phyloP scores from a whole-genome alignment of 2,888 invertebrate genomes.

The Lymantria dispar region DNA sequence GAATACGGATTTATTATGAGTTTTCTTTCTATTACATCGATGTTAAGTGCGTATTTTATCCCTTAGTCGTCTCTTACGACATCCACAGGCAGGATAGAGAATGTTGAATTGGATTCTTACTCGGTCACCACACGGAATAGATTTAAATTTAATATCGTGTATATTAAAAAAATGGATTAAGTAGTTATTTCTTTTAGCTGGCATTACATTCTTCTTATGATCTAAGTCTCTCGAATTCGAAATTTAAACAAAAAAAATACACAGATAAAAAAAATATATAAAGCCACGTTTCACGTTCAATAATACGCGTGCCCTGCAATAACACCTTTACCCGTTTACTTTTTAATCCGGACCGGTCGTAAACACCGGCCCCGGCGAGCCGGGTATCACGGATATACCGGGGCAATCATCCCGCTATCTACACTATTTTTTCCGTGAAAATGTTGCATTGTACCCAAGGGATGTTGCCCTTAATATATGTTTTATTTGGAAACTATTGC shows the following conservation, averaged over 20 bases:
- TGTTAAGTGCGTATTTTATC: too few species aligned
- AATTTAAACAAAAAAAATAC: constrained; percentile 8
- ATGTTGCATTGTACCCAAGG: constrained; percentile 54
- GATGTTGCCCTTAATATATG: constrained; percentile 56
- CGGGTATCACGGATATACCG: constrained; percentile 68
- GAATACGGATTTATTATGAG: too few species aligned
- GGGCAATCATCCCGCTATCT: constrained; percentile 73
- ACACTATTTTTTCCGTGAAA: constrained; percentile 72
- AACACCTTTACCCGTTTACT: constrained; percentile 51
- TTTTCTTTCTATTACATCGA: too few species aligned
- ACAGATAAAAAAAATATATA: constrained; percentile 7
- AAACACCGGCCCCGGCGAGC: constrained; percentile 54
- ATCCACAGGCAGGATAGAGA: too few species aligned
- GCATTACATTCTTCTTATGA: too few species aligned
- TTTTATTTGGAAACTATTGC: constrained; percentile 56
- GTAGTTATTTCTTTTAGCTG: too few species aligned
- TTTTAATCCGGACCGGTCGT: constrained; percentile 70
- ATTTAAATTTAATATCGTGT: too few species aligned
- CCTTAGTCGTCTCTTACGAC: too few species aligned
- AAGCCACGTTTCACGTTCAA: constrained; percentile 31
- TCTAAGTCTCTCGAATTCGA: not conserved
- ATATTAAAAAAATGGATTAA: too few species aligned
- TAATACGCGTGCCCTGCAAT: constrained; percentile 33
- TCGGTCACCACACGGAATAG: too few species aligned
- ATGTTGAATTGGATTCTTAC: too few species aligned